A percentile compares a stretch with the other conserved stretches of the same genome.
phyloP scores from a whole-genome alignment of 1,140 invertebrate genomes.

The Sycobia sp. region DNA sequence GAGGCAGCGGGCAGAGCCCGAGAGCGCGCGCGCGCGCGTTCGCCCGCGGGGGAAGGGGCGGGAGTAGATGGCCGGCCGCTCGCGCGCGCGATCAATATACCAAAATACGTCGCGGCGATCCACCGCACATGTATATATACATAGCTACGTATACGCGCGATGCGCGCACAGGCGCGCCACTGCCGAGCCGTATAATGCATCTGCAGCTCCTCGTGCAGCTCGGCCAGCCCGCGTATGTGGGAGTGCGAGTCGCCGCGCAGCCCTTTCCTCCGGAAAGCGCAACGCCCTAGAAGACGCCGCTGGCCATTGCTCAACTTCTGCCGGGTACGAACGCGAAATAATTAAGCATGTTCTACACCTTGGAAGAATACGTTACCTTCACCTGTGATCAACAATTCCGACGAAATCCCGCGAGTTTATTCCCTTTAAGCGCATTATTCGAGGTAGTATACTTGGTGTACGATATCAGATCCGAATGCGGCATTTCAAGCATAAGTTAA shows the following conservation, averaged over 20 bases:
- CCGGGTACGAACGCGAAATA: not conserved
- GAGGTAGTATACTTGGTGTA: no score
- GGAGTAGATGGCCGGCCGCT: constrained; percentile 61
- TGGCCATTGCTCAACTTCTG: not conserved
- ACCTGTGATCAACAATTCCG: no score
- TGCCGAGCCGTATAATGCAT: not conserved
- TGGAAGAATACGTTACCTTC: no score
- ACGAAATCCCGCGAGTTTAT: no score
- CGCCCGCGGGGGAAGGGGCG: constrained; percentile 38
- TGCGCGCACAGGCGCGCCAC: constrained; percentile 26
- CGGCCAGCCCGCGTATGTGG: not conserved
- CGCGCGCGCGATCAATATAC: constrained; percentile 60
- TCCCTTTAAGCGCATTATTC: no score
- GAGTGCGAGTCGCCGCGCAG: no score
- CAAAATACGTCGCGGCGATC: constrained; percentile 60
- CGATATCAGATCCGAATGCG: no score
- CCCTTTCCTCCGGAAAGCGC: no score
- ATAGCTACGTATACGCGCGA: constrained; percentile 38
- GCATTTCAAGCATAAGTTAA: no score
- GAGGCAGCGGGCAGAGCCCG: constrained; percentile 36
- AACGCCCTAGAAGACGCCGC: constrained; percentile 2
- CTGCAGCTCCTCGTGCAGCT: not conserved
- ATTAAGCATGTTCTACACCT: not conserved
- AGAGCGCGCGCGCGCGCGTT: constrained; percentile 54
- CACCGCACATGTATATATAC: no score